Evolutionary conservation across 2,888 invertebrate species (phyloP).

Genomic region (Aethes cnicana): DNA sequence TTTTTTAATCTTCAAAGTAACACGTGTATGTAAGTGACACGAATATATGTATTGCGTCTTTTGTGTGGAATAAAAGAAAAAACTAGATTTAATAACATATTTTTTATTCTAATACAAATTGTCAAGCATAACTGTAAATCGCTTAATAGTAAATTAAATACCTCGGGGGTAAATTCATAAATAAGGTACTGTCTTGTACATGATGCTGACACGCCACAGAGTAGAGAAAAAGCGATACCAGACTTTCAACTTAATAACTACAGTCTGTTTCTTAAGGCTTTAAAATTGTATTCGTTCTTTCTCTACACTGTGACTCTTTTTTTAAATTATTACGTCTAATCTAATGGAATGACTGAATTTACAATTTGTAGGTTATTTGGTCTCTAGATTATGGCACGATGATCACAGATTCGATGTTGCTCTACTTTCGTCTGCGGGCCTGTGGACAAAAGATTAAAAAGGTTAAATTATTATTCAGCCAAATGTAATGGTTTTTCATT

Average conservation of each 20-base stretch:
- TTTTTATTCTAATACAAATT: constrained; percentile 55
- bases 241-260: constrained; percentile 1
- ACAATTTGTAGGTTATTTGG: constrained; percentile 35
- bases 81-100: constrained; percentile 48
- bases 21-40: no score
- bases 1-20: no score
- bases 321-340: constrained; percentile 8
- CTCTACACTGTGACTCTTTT: constrained; percentile 23
- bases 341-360: constrained; percentile 17
- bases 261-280: not conserved
- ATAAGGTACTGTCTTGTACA: constrained; percentile 29
- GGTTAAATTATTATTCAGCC: no score
- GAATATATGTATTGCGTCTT: no score
- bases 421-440: constrained; percentile 69
- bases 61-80: constrained; percentile 30
- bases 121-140: constrained; percentile 39
- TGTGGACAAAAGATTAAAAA: constrained; percentile 44
- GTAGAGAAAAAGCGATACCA: constrained; percentile 22
- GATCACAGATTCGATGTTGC: constrained; percentile 42
- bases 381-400: constrained; percentile 33
- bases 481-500: no score
- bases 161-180: constrained; percentile 48
- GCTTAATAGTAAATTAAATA: constrained; percentile 44
- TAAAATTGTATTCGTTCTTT: constrained; percentile 12
- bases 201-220: constrained; percentile 15